phyloP scores from a whole-genome alignment of 2,888 invertebrate species.

The Tolmerus cingulatus region DNA sequence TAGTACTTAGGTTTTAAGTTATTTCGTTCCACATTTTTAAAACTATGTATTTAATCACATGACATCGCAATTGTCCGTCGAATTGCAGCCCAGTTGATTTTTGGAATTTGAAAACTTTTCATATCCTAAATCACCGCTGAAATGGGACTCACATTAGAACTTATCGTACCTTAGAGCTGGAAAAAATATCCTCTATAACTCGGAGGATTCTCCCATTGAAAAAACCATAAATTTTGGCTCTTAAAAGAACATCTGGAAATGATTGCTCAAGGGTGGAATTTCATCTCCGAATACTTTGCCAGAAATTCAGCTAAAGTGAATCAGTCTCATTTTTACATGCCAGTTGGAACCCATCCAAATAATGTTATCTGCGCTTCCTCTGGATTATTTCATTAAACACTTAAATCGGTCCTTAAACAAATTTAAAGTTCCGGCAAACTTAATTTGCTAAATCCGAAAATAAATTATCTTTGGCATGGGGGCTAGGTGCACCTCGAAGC shows the following conservation, averaged over 20 bases:
- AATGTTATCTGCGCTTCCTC: slow-evolving; percentile 45
- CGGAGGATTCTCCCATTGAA: slow-evolving; percentile 6
- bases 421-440: slow-evolving; percentile 39
- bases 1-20: neutral
- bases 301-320: slow-evolving; percentile 46
- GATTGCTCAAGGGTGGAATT: slow-evolving; percentile 49
- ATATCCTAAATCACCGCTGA: slow-evolving; percentile 22
- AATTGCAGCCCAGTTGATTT: neutral
- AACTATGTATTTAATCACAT: neutral
- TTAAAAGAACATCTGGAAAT: slow-evolving; percentile 49
- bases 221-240: slow-evolving; percentile 48
- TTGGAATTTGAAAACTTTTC: neutral
- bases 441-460: slow-evolving; percentile 29
- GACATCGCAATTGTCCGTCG: neutral
- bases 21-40: neutral
- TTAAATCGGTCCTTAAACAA: slow-evolving; percentile 35
- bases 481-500: neutral
- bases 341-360: slow-evolving; percentile 48
- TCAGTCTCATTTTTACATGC: slow-evolving; percentile 48
- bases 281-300: slow-evolving; percentile 47
- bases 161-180: neutral
- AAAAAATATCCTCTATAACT: slow-evolving; percentile 39
- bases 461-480: neutral
- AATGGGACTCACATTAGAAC: slow-evolving; percentile 13
- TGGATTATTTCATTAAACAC: slow-evolving; percentile 48